These are phyloP conservation scores for human DNA, from an alignment of 2,113 vertebrate species.

Conservation along the genomic window DNA sequence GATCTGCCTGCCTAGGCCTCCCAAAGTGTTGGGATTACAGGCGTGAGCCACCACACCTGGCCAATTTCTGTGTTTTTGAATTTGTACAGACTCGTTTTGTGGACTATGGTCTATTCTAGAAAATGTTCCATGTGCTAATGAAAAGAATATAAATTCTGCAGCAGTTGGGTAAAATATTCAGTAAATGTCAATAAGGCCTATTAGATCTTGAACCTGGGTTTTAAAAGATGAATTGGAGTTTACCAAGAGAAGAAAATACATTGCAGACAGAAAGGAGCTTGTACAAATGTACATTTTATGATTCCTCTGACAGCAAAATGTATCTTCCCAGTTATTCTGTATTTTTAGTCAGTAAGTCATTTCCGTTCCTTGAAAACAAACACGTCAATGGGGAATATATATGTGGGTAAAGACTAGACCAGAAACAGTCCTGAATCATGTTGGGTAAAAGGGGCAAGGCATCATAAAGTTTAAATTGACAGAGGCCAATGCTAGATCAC, in stretches of 20 bases:
- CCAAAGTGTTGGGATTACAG: no score
- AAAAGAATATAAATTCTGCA: no score
- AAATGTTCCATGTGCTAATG: no score
- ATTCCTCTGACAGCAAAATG: neutral
- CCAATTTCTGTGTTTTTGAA: no score
- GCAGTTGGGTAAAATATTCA: no score
- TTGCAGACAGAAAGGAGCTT: neutral
- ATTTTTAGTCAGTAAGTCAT: neutral
- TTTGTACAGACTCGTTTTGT: no score
- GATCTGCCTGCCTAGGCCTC: no score
- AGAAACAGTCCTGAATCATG: neutral
- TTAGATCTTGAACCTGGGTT: neutral
- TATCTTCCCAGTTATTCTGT: neutral
- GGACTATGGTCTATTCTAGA: no score
- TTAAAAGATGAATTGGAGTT: neutral
- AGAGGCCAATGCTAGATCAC: neutral
- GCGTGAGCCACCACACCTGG: no score
- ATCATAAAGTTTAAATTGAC: neutral
- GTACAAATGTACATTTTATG: neutral
- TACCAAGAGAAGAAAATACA: neutral
- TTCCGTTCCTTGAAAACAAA: neutral
- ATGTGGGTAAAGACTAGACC: neutral
- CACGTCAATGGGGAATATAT: neutral
- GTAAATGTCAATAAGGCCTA: no score
- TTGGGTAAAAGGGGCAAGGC: neutral